A percentile compares a stretch with the other conserved stretches of the same genome.
Evolutionary conservation across 2,113 vertebrate species (phyloP).

Genomic region (Xenopus laevis): DNA sequence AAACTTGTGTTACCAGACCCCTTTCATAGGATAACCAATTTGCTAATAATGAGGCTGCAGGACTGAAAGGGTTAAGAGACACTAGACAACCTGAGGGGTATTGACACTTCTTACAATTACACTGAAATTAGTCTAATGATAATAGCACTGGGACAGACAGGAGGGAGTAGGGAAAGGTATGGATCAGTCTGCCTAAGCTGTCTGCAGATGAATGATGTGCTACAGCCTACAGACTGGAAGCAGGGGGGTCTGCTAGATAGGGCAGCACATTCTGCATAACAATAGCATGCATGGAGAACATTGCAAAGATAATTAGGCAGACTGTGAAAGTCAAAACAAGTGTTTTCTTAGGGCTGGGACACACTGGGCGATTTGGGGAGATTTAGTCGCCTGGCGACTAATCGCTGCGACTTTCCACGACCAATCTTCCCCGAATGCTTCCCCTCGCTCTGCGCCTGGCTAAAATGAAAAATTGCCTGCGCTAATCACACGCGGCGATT

Average conservation of each 20-base stretch:
- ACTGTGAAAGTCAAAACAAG: not conserved
- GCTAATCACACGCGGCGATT: too few relatives aligned
- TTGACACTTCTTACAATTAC: slow-evolving; percentile 3
- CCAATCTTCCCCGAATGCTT: too few relatives aligned
- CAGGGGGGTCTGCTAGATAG: not conserved
- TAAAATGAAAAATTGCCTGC: too few relatives aligned
- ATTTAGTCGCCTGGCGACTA: too few relatives aligned
- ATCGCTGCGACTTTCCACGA: too few relatives aligned
- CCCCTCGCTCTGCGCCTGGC: too few relatives aligned
- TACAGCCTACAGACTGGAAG: not conserved
- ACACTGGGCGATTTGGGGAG: too few relatives aligned
- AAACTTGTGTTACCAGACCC: too few relatives aligned
- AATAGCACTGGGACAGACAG: slow-evolving; percentile 9
- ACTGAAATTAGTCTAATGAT: slow-evolving; percentile 5
- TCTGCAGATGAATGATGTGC: slow-evolving; percentile 25
- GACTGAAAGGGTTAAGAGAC: not conserved
- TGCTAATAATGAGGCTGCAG: not conserved
- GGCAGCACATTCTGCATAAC: slow-evolving; percentile 4
- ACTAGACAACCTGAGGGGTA: not conserved
- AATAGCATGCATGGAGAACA: slow-evolving; percentile 3
- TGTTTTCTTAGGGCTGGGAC: too few relatives aligned
- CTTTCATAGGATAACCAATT: too few relatives aligned
- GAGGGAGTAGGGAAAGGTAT: not conserved
- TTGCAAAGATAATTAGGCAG: slow-evolving; percentile 1
- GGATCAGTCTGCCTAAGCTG: slow-evolving; percentile 4